A percentile compares a stretch with the other conserved stretches of the same genome.
Conservation (phyloP, 2,888 invertebrate species). For the Erynnis tages region DNA sequence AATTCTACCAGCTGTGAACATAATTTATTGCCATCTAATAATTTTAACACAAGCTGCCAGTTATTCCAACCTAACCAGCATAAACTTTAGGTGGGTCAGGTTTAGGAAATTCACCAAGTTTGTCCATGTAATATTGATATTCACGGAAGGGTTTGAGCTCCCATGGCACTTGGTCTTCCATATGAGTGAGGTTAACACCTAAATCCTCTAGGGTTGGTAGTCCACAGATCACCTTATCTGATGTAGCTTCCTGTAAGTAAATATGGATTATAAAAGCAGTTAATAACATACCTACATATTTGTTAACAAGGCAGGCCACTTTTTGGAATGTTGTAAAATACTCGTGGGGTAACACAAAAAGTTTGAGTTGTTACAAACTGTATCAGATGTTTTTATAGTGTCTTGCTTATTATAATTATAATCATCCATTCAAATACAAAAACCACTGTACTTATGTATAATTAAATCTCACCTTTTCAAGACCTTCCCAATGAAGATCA, state of each 20-base stretch:
- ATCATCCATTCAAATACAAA: no score
- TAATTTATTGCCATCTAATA: constrained; percentile 40
- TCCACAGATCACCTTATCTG: constrained; percentile 83
- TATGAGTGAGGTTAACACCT: constrained; percentile 87
- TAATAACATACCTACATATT: no score
- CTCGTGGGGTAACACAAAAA: no score
- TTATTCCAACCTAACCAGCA: constrained; percentile 11
- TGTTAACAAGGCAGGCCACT: no score
- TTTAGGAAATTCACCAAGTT: constrained; percentile 87
- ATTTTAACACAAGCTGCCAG: constrained; percentile 20
- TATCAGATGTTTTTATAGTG: no score
- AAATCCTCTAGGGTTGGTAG: constrained; percentile 93
- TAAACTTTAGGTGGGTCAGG: constrained; percentile 83
- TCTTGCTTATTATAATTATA: no score
- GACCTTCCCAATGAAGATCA: constrained; percentile 87
- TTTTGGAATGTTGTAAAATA: no score
- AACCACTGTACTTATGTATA: neutral
- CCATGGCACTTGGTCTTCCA: constrained; percentile 93
- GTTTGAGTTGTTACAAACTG: no score
- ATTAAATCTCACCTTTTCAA: constrained; percentile 85
- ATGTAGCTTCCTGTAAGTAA: constrained; percentile 85
- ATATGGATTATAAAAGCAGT: neutral
- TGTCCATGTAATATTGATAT: constrained; percentile 86
- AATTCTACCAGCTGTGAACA: constrained; percentile 42
- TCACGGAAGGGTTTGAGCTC: constrained; percentile 87